Percentiles rank a stretch among this genome's conserved stretches.
These are phyloP conservation scores for Lasioglossum malachurum DNA, from an alignment of 2,888 invertebrate genomes.

Conservation along the genomic window DNA sequence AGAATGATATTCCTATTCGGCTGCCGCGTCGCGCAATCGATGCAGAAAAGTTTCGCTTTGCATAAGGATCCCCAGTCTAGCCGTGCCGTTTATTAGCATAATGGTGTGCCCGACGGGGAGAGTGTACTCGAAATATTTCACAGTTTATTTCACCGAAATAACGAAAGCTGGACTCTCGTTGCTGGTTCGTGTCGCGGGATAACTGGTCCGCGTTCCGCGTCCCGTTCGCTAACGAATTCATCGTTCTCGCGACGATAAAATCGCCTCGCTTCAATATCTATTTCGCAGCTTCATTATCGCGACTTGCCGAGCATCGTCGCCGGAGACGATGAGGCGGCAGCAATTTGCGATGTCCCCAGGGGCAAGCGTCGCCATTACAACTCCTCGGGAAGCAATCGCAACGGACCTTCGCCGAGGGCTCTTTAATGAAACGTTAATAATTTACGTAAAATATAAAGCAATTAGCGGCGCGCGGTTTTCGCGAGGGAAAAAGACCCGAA, in stretches of 20 bases:
- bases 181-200: not conserved
- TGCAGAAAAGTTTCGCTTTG: not conserved
- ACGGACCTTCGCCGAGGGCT: constrained; percentile 42
- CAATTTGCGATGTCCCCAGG: constrained; percentile 70
- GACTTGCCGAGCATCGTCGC: constrained; percentile 26
- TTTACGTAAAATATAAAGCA: constrained; percentile 58
- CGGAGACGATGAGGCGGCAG: constrained; percentile 42
- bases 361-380: constrained; percentile 61
- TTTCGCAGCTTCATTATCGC: constrained; percentile 61
- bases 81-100: not conserved
- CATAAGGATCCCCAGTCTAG: not conserved
- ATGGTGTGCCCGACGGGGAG: not conserved
- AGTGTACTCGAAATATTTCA: not conserved
- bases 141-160: constrained; percentile 10
- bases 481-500: not conserved
- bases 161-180: not conserved
- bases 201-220: constrained; percentile 10
- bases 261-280: constrained; percentile 58
- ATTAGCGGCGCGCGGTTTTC: constrained; percentile 35
- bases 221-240: constrained; percentile 28
- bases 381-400: constrained; percentile 67
- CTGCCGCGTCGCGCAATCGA: not conserved
- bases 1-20: not conserved
- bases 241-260: constrained; percentile 46
- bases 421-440: constrained; percentile 59